Conservation (phyloP, 2,797 vertebrate species). For the Tangara arthus region DNA sequence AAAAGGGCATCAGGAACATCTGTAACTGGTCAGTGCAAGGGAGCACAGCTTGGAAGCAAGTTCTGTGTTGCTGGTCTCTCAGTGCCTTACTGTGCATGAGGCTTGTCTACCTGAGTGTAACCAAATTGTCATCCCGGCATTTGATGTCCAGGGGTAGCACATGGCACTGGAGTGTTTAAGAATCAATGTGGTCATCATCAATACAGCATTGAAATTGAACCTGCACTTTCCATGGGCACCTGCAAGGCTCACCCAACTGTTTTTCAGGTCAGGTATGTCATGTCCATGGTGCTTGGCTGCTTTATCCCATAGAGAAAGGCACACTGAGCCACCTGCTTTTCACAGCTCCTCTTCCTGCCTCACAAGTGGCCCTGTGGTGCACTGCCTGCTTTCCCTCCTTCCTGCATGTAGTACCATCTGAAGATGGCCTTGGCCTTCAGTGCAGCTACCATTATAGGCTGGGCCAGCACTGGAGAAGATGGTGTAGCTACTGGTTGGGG, state of each 20-base stretch:
- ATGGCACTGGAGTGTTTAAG: neutral
- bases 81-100: neutral
- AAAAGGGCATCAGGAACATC: neutral
- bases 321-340: neutral
- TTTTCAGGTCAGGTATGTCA: neutral
- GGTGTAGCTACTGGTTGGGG: neutral
- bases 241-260: neutral
- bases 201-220: neutral
- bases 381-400: neutral
- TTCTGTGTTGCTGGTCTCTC: neutral
- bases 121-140: neutral
- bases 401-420: fast-evolving
- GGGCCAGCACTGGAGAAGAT: neutral
- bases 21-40: neutral
- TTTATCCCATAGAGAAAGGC: neutral
- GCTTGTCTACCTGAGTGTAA: neutral
- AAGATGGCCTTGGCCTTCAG: neutral
- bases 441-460: neutral
- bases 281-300: neutral
- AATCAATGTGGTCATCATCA: neutral
- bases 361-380: neutral
- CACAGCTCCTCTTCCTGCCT: neutral
- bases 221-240: neutral
- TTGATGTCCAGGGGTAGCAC: neutral
- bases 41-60: neutral